Evolutionary conservation across 2,888 invertebrate genomes (phyloP).

Genomic region (Ormyrus nitidulus): DNA sequence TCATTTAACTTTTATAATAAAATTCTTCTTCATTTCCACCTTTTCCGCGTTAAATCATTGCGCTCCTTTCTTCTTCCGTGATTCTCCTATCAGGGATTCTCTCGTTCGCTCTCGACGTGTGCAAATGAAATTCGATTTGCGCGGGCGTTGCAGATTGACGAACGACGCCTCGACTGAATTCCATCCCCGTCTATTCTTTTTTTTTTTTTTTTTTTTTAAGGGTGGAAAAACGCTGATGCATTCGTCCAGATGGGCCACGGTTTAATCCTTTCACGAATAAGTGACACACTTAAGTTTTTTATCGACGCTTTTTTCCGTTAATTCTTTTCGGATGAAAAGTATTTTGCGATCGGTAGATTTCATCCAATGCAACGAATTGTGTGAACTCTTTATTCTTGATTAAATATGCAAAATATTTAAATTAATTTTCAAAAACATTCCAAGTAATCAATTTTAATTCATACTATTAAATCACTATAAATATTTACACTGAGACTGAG

Average conservation of each 20-base stretch:
- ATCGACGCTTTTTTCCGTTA: too few species aligned
- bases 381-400: too few species aligned
- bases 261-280: constrained; percentile 9
- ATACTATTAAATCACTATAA: too few species aligned
- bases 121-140: constrained; percentile 46
- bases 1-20: background rate
- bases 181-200: constrained; percentile 29
- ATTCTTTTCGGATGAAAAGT: too few species aligned
- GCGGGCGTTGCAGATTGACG: constrained; percentile 34
- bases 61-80: background rate
- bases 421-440: too few species aligned
- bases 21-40: constrained; percentile 17
- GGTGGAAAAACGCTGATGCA: constrained; percentile 3
- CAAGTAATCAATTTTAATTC: too few species aligned
- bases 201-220: background rate
- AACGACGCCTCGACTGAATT: constrained; percentile 37
- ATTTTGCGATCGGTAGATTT: too few species aligned
- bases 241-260: background rate
- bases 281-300: background rate
- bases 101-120: constrained; percentile 34
- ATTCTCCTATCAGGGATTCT: constrained; percentile 1
- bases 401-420: too few species aligned
- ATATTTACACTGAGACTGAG: too few species aligned
- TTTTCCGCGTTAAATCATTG: constrained; percentile 21
- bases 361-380: too few species aligned